phyloP scores from a whole-genome alignment of 2,113 vertebrate genomes.

The Gadus chalcogrammus region DNA sequence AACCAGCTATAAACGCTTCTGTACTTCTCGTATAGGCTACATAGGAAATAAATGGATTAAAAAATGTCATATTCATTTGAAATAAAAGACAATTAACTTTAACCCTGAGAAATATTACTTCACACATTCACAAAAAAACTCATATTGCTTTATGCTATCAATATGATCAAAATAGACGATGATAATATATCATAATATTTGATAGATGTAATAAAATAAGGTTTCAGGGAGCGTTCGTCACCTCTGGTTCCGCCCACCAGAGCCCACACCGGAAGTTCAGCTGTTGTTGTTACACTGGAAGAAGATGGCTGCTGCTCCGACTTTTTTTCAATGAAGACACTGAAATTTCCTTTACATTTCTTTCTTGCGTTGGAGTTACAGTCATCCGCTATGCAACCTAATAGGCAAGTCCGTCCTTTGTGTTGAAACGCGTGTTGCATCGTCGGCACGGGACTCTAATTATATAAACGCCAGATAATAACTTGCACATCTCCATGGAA shows the following conservation, averaged over 20 bases:
- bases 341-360: constrained; percentile 66
- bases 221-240: neutral
- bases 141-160: too few species aligned
- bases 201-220: too few species aligned
- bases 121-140: too few species aligned
- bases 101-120: too few species aligned
- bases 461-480: constrained; percentile 41
- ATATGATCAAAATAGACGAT: too few species aligned
- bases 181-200: too few species aligned
- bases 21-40: too few species aligned
- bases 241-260: constrained; percentile 50
- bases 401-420: constrained; percentile 60
- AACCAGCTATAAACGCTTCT: too few species aligned
- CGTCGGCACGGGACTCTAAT: constrained; percentile 13
- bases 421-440: constrained; percentile 16
- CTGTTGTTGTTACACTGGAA: constrained; percentile 83
- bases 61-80: too few species aligned
- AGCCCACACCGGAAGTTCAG: constrained; percentile 75
- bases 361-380: constrained; percentile 53
- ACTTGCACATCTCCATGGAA: constrained; percentile 56
- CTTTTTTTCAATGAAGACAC: constrained; percentile 78
- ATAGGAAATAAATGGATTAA: too few species aligned
- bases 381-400: constrained; percentile 64
- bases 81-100: too few species aligned
- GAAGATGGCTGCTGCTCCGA: constrained; percentile 78